These are phyloP conservation scores for Neofelis nebulosa DNA, from an alignment of 2,113 vertebrate genomes.

Conservation along the genomic window DNA sequence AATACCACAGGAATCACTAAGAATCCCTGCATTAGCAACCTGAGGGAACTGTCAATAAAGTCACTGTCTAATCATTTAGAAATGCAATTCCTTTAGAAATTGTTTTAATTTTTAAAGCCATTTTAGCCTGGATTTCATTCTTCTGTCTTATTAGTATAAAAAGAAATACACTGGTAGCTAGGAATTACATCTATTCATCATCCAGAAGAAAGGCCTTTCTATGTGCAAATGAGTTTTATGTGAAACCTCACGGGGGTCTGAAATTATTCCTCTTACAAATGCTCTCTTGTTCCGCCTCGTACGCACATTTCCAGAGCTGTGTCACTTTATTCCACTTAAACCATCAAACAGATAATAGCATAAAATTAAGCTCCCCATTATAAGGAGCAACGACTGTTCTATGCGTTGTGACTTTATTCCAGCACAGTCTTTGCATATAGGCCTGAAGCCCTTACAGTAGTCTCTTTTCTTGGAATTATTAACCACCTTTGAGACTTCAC, in stretches of 20 bases:
- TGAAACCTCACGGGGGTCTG: neutral
- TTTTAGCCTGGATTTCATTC: neutral
- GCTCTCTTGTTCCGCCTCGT: slow-evolving; percentile 45
- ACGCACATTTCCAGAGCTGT: slow-evolving; percentile 42
- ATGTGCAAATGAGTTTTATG: slow-evolving; percentile 48
- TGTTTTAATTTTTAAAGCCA: slow-evolving; percentile 8
- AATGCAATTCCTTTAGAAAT: slow-evolving; percentile 37
- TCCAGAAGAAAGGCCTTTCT: slow-evolving; percentile 30
- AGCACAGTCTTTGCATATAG: neutral
- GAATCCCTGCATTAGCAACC: neutral
- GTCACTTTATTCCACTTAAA: slow-evolving; percentile 62
- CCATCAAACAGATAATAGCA: slow-evolving; percentile 55
- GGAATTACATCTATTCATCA: slow-evolving; percentile 55
- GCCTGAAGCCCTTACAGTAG: neutral
- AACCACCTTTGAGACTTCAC: neutral
- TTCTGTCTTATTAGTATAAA: slow-evolving; percentile 30
- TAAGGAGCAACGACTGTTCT: neutral
- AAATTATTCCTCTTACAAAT: slow-evolving; percentile 43
- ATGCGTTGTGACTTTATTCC: neutral
- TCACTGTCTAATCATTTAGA: slow-evolving; percentile 5
- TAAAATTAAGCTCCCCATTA: slow-evolving; percentile 53
- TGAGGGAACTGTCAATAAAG: neutral
- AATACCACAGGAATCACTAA: neutral
- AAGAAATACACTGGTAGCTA: neutral
- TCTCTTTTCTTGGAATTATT: neutral